Percentiles rank a stretch among this genome's conserved stretches.
Evolutionary conservation across 2,113 vertebrate genomes (phyloP).

Genomic region (Eretmochelys imbricata): DNA sequence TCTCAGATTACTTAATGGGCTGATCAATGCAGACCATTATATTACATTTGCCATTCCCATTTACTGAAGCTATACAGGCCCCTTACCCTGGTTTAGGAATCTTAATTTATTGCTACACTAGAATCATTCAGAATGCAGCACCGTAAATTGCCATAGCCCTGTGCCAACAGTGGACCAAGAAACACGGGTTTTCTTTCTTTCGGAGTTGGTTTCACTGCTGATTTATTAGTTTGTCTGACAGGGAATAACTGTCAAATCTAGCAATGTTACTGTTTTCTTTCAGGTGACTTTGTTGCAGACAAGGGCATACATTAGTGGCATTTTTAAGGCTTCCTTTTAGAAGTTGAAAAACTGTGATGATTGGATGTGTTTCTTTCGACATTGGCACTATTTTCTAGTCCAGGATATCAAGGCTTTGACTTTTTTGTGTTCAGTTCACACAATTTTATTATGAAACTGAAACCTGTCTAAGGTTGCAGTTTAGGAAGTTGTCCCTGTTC

Average conservation of each 20-base stretch:
- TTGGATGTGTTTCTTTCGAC: neutral
- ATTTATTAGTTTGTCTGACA: neutral
- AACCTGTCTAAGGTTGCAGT: neutral
- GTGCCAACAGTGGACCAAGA: neutral
- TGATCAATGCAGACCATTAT: neutral
- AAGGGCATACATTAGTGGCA: neutral
- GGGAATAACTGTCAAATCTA: neutral
- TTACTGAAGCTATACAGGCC: neutral
- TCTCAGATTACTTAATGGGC: neutral
- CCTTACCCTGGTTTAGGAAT: neutral
- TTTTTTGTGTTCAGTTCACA: neutral
- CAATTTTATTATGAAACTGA: neutral
- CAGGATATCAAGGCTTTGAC: neutral
- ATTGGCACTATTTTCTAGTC: neutral
- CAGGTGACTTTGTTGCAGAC: neutral
- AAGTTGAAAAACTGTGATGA: neutral
- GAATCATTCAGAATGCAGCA: neutral
- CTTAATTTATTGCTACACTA: neutral
- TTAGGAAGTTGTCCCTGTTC: neutral
- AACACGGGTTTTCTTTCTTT: neutral
- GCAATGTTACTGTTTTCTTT: neutral
- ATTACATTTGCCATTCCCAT: neutral
- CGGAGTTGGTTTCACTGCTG: neutral
- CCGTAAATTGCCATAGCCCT: neutral
- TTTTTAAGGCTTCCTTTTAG: neutral